Base-by-base conservation (phyloP, 2,797 vertebrate genomes). In the Anolis apletophallus region DNA sequence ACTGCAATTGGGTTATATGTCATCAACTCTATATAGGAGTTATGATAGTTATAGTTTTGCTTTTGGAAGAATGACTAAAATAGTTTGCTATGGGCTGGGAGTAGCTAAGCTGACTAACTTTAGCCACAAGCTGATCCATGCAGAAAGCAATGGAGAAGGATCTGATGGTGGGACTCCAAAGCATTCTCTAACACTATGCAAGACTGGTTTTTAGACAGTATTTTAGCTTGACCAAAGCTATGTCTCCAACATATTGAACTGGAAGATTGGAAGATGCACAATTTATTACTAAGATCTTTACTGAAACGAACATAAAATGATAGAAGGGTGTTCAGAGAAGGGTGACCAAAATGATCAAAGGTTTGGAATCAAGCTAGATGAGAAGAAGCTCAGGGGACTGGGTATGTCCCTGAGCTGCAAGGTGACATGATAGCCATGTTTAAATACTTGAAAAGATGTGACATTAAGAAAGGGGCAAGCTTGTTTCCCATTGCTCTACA, bases 291-390 rank as follows among this genome's bases (percentile, higher is more conserved):
- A 36, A 64, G 50, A 73, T 32, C 19, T 50, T 61, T 23, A 5
- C 34, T 54, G 61, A 81, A 81, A 23, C 26, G 55, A 59, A 79
- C 36, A 79, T 26, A 36, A 81, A 81, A 69, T 26, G 46, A 81
- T 40, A 6, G 10, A 14, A 50, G 26, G 40, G 14, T 55, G 40
- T 40, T 40, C 5, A 40, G 40, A 40, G 40, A 40, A 40, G 40
- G 40, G 40, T 40, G 40, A 40, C 2, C 40, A 40, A 40, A 40
- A 40, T 40, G 40, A 40, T 40, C 40, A 40, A 40, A 40, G 40
- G 40, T 40, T 40, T 40, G 40, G 40, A 40, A 40, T 40, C 40
- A 40, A 40, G 40, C 40, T 6, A 6, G 4, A 46, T 46, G 46
- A 46, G 46, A 46, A 46, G 46, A 46, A 46, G 46, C 3, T 46